Evolutionary conservation across 2,113 vertebrate species (phyloP).

Genomic region (Callopanchax toddi): DNA sequence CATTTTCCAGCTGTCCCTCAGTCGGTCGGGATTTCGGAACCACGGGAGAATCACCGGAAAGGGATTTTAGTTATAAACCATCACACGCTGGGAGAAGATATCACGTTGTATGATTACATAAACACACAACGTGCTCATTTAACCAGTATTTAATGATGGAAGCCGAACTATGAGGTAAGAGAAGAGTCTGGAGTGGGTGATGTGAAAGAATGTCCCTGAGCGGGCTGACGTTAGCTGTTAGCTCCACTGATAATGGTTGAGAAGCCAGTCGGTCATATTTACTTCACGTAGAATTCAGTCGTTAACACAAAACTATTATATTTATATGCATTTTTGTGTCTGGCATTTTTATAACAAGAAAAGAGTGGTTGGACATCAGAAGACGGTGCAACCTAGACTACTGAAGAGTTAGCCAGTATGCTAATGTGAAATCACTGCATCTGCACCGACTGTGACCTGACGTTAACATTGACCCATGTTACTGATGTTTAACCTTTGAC

Average conservation of each 20-base stretch:
- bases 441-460: constrained; percentile 33
- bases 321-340: neutral
- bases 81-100: neutral
- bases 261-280: neutral
- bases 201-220: constrained; percentile 65
- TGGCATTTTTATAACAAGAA: neutral
- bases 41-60: constrained; percentile 47
- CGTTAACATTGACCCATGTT: constrained; percentile 1
- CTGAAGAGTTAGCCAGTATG: constrained; percentile 38
- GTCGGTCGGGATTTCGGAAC: constrained; percentile 57
- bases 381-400: neutral
- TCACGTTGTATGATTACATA: constrained; percentile 11
- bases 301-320: neutral
- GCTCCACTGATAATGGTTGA: constrained; percentile 10
- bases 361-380: neutral
- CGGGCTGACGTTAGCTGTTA: constrained; percentile 68
- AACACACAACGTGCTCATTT: constrained; percentile 8
- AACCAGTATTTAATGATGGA: constrained; percentile 39
- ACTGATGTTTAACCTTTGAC: neutral
- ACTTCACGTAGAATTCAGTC: neutral
- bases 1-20: constrained; percentile 75
- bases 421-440: constrained; percentile 69
- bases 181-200: constrained; percentile 23
- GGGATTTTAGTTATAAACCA: constrained; percentile 42
- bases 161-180: constrained; percentile 71